Percentiles rank a stretch among this genome's conserved stretches.
These are phyloP conservation scores for Orthosia incerta DNA, from an alignment of 2,888 invertebrate genomes.

Conservation along the genomic window DNA sequence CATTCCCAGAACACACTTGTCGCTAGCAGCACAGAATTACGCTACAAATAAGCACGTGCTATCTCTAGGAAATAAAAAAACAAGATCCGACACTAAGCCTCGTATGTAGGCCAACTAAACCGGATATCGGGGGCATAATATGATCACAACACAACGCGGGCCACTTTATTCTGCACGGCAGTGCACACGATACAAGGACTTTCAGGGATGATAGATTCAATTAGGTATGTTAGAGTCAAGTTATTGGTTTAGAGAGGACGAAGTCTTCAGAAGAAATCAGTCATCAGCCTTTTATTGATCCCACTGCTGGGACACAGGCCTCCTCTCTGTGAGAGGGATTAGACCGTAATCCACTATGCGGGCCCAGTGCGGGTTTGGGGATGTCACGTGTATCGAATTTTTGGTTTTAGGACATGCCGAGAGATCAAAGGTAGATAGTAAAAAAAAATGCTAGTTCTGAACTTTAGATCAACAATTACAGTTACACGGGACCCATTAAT, in stretches of 20 bases:
- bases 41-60: slow-evolving; percentile 16
- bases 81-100: slow-evolving; percentile 22
- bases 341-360: no score
- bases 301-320: no score
- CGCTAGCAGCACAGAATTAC: slow-evolving; percentile 15
- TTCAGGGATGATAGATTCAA: slow-evolving; percentile 23
- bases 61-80: slow-evolving; percentile 22
- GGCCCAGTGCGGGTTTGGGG: no score
- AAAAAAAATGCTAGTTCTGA: no score
- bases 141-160: slow-evolving; percentile 45
- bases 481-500: not conserved
- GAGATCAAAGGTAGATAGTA: no score
- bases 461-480: not conserved
- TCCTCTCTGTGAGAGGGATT: no score
- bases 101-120: slow-evolving; percentile 40
- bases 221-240: slow-evolving; percentile 31
- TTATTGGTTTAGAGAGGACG: slow-evolving; percentile 11
- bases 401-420: no score
- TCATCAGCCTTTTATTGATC: no score
- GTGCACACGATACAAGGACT: not conserved
- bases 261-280: not conserved
- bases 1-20: not conserved
- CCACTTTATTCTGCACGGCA: slow-evolving; percentile 45
- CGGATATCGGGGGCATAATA: slow-evolving; percentile 38
- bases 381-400: no score